A percentile compares a stretch with the other conserved stretches of the same genome.
Evolutionary conservation across 2,888 invertebrate species (phyloP).

Genomic region (Odontothrips loti): DNA sequence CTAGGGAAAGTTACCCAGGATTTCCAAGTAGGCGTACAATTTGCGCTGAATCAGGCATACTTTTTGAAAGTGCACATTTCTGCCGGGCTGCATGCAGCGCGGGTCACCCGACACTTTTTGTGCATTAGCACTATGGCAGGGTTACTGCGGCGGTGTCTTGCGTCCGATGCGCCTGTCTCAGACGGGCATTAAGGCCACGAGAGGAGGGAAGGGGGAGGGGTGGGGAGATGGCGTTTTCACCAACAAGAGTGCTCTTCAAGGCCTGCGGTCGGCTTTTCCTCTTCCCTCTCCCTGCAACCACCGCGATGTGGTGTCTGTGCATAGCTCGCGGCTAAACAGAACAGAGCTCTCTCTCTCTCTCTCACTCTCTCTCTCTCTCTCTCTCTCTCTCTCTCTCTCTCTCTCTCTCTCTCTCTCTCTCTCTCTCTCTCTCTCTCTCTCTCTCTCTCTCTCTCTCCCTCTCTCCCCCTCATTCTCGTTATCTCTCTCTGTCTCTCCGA

Average conservation of each 20-base stretch:
- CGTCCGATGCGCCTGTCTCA: not conserved
- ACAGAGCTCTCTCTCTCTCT: not conserved
- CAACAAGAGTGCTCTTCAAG: not conserved
- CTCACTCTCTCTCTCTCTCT: not conserved
- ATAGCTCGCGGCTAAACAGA: not conserved
- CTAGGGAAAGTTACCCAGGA: no score
- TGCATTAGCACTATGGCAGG: no score
- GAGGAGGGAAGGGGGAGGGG: not conserved
- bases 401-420: not conserved
- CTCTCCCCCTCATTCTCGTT: no score
- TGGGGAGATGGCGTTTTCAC: not conserved
- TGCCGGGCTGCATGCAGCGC: no score
- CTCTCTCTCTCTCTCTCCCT: not conserved
- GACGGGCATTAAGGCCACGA: not conserved
- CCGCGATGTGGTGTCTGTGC: not conserved
- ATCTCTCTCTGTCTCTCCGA: not conserved
- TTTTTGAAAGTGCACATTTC: no score
- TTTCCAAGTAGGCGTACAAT: no score
- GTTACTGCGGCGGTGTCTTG: not conserved
- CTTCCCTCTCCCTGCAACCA: not conserved
- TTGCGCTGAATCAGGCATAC: no score
- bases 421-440: not conserved
- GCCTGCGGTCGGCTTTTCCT: not conserved
- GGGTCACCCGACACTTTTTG: no score
- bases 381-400: not conserved